Evolutionary conservation across 2,888 invertebrate genomes (phyloP), one percentile per base, ranked within the genome.

Genomic region (Acleris holmiana): DNA sequence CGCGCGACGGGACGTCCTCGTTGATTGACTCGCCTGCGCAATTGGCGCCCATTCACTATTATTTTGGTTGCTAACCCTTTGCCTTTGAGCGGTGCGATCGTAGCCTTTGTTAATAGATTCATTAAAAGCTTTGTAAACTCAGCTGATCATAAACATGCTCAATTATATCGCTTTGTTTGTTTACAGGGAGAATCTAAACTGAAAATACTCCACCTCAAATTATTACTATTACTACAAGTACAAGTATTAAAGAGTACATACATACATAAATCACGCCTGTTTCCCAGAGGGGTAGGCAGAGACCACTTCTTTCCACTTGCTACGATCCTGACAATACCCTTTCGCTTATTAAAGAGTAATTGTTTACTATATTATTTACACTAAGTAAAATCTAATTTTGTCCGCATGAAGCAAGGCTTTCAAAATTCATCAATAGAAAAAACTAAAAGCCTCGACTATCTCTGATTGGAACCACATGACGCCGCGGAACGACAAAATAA

Each of bases 401-500:
- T 19, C 53, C 6, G 19, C 19, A 15, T 41, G 40, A 15, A 19
- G 40, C 19, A 44, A 55, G 55, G 17, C 44, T 55, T 44, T 23
- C 44, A 41, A 19, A 15, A n/a, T 55, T 44, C 17, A 44, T 44
- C 10, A 17, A 10, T 21, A 55, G 85, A 88, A 89, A 88, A 86
- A 81, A 77, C 80, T 83, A 85, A 88, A 88, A 85, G 84, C 83
- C 75, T 84, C 77, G 78, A 75, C 81, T 72, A 71, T 69, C 82
- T 74, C 82, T 90, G 91, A 92, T 92, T 91, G 90, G 86, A 91
- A 90, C 87, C 92, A 92, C 84, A 91, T 92, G 92, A 90, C 89
- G 83, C 79, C 80, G 83, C 73, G 74, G 83, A 87, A 81, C 83
- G 83, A 85, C 82, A 83, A 83, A 89, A 91, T 88, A 91, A 91